Percentiles rank a stretch among this genome's conserved stretches.
Evolutionary conservation across 2,113 vertebrate genomes (phyloP).

Genomic region (Euleptes europaea): DNA sequence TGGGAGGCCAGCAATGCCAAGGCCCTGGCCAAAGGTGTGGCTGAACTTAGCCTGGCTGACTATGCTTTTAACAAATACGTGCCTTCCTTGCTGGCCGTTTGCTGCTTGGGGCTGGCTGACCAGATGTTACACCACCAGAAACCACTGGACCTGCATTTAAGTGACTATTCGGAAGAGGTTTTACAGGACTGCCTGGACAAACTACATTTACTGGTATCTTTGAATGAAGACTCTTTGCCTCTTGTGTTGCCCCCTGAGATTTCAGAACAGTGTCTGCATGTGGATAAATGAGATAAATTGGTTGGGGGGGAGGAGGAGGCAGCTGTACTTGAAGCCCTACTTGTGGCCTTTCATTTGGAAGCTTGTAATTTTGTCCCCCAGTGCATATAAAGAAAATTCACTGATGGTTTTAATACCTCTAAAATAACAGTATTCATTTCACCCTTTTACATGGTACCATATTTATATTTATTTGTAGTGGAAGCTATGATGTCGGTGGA

Average conservation of each 20-base stretch:
- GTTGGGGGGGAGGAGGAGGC: too few relatives aligned
- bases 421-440: background rate
- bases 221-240: slow-evolving; percentile 80
- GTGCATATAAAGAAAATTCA: background rate
- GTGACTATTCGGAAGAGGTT: slow-evolving; percentile 52
- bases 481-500: accelerated
- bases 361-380: background rate
- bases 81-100: slow-evolving; percentile 85
- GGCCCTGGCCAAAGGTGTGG: slow-evolving; percentile 78
- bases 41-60: slow-evolving; percentile 90
- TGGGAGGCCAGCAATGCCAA: slow-evolving; percentile 56
- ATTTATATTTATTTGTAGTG: background rate
- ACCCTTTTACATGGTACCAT: background rate
- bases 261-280: slow-evolving; percentile 46
- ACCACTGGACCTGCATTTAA: slow-evolving; percentile 51
- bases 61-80: slow-evolving; percentile 86
- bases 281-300: slow-evolving; percentile 4
- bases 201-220: slow-evolving; percentile 82
- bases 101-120: slow-evolving; percentile 81
- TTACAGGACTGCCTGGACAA: slow-evolving; percentile 81
- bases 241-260: slow-evolving; percentile 61
- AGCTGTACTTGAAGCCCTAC: background rate
- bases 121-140: slow-evolving; percentile 69
- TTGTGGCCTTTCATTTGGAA: background rate
- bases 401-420: background rate